Percentiles rank a stretch among this genome's conserved stretches.
phyloP scores from a whole-genome alignment of 1,140 invertebrate genomes.

The Druon quercuslanigerum region DNA sequence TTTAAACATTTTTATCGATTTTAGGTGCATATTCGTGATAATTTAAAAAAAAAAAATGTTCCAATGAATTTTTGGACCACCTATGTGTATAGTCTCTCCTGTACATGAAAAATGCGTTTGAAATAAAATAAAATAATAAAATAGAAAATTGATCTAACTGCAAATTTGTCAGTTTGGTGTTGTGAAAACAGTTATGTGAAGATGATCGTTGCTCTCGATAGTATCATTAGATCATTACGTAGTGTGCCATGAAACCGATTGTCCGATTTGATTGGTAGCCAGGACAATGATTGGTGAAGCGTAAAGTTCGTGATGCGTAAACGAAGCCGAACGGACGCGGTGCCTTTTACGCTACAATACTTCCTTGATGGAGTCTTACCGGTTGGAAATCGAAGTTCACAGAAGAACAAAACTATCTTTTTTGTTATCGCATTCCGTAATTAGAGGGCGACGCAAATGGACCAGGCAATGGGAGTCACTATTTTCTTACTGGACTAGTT shows the following conservation, averaged over 20 bases:
- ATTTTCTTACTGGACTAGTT: neutral
- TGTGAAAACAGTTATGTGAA: neutral
- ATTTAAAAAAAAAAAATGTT: too few species aligned
- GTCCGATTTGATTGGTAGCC: slow-evolving; percentile 61
- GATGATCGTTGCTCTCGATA: slow-evolving; percentile 52
- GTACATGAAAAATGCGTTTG: too few species aligned
- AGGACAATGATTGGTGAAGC: slow-evolving; percentile 52
- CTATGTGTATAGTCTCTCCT: too few species aligned
- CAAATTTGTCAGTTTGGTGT: neutral
- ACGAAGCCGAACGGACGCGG: slow-evolving; percentile 56
- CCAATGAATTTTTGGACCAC: too few species aligned
- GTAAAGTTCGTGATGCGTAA: slow-evolving; percentile 65
- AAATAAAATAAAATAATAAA: too few species aligned
- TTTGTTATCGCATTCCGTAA: neutral
- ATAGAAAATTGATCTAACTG: neutral
- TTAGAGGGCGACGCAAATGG: neutral
- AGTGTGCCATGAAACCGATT: slow-evolving; percentile 58
- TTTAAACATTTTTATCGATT: too few species aligned
- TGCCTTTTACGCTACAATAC: slow-evolving; percentile 47
- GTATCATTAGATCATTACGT: slow-evolving; percentile 48
- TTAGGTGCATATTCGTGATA: too few species aligned
- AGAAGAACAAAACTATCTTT: slow-evolving; percentile 3
- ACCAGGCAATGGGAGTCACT: neutral
- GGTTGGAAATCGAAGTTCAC: neutral
- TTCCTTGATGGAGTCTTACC: slow-evolving; percentile 22